Evolutionary conservation across 2,888 invertebrate genomes (phyloP).

Genomic region (Platypus cylindrus): DNA sequence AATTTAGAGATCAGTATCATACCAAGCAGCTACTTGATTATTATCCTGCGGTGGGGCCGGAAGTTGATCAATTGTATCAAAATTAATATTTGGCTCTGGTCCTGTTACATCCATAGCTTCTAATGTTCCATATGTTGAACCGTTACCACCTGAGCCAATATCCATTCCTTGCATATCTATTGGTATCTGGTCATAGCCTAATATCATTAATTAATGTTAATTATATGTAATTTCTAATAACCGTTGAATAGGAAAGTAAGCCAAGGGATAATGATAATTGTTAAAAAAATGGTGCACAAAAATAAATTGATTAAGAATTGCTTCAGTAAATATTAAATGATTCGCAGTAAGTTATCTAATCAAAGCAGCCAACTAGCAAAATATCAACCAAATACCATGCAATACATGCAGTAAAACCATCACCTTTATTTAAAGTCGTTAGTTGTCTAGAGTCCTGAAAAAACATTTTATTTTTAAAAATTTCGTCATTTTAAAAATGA

Average conservation of each 20-base stretch:
- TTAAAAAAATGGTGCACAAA: too few relatives aligned
- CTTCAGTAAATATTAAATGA: too few relatives aligned
- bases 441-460: conserved; percentile 9
- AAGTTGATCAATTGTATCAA: conserved; percentile 65
- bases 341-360: too few relatives aligned
- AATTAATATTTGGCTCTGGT: conserved; percentile 63
- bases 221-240: too few relatives aligned
- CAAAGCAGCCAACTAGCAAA: too few relatives aligned
- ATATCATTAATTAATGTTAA: too few relatives aligned
- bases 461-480: conserved; percentile 5
- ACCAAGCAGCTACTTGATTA: conserved; percentile 92
- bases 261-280: too few relatives aligned
- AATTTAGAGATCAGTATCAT: conserved; percentile 84
- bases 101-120: conserved; percentile 76
- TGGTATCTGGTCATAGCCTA: conserved; percentile 97
- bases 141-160: conserved; percentile 61
- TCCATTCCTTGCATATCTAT: conserved; percentile 94
- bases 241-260: too few relatives aligned
- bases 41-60: conserved; percentile 78
- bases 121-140: conserved; percentile 63
- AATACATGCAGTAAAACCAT: conserved; percentile 6
- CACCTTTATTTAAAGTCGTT: conserved; percentile 8
- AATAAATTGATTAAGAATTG: too few relatives aligned
- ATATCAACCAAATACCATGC: conserved; percentile 5
- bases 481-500: too few relatives aligned